Conservation (phyloP, 1,140 invertebrate species). For the Formica exsecta region DNA sequence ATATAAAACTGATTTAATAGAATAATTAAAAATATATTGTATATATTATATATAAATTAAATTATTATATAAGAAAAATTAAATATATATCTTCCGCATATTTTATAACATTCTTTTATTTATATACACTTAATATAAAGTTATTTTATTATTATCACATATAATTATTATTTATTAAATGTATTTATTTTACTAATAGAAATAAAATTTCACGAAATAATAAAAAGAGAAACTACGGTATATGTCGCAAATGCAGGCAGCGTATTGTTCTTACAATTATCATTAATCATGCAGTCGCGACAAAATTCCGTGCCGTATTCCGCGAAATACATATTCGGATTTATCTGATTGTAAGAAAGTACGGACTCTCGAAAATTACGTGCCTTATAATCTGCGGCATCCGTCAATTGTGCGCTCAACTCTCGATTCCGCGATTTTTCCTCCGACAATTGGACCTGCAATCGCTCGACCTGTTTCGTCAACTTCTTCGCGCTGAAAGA, state of each 20-base stretch:
- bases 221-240: background rate
- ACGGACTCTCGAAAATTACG: constrained; percentile 11
- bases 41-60: too few relatives aligned
- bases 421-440: constrained; percentile 91
- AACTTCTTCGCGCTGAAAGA: constrained; percentile 90
- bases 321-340: background rate
- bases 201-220: background rate
- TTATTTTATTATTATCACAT: too few relatives aligned
- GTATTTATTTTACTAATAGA: background rate
- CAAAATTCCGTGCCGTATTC: background rate
- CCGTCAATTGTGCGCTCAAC: constrained; percentile 92
- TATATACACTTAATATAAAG: too few relatives aligned
- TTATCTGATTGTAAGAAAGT: constrained; percentile 32
- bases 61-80: too few relatives aligned
- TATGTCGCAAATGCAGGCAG: background rate
- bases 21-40: too few relatives aligned
- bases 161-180: too few relatives aligned
- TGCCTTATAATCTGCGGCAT: constrained; percentile 93
- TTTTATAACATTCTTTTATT: too few relatives aligned
- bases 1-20: constrained; percentile 14
- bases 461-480: constrained; percentile 91
- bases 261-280: background rate
- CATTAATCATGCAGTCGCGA: background rate
- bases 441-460: constrained; percentile 91
- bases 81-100: too few relatives aligned